phyloP scores from a whole-genome alignment of 2,113 vertebrate species.

The Callipepla squamata region DNA sequence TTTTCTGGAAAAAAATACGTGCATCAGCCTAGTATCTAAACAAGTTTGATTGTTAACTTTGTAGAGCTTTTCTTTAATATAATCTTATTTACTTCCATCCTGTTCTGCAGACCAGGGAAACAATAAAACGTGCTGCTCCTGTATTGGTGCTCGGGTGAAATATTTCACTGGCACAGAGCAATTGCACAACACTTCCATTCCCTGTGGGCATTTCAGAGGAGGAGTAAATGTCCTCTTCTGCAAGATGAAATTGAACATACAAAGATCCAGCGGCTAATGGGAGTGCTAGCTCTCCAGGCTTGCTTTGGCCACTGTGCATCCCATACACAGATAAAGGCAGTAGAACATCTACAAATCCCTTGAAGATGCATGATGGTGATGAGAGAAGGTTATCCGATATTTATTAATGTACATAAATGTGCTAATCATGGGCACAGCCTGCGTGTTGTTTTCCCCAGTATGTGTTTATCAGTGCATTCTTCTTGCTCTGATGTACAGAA shows the following conservation, averaged over 20 bases:
- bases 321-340: background rate
- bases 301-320: background rate
- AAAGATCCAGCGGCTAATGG: background rate
- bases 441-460: background rate
- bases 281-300: background rate
- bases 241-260: background rate
- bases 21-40: background rate
- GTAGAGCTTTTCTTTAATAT: slow-evolving; percentile 20
- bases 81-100: slow-evolving; percentile 19
- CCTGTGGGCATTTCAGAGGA: background rate
- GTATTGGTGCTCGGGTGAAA: background rate
- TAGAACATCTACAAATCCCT: background rate
- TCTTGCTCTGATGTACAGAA: background rate
- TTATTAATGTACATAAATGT: background rate
- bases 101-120: background rate
- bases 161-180: background rate
- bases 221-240: background rate
- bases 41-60: background rate
- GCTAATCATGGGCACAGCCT: background rate
- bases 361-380: background rate
- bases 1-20: background rate
- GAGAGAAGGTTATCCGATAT: background rate
- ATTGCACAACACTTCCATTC: background rate
- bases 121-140: background rate
- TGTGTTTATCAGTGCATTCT: background rate